Evolutionary conservation across 2,888 invertebrate species (phyloP).

Genomic region (Priocnemis perturbator): DNA sequence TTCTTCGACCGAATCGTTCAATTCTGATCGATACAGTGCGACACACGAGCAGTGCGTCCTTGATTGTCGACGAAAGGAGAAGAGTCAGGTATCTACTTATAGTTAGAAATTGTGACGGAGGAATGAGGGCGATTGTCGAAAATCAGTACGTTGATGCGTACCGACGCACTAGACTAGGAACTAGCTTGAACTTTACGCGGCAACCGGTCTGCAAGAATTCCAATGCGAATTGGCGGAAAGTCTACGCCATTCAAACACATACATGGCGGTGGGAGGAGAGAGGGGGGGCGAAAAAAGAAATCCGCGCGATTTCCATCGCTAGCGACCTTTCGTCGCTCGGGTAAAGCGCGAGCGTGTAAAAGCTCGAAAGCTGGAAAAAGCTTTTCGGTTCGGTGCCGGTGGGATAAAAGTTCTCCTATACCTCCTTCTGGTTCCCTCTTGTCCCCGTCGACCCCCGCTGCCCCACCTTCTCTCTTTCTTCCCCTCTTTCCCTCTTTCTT

Average conservation of each 20-base stretch:
- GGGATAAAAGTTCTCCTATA: conserved; percentile 67
- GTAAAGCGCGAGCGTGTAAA: conserved; percentile 59
- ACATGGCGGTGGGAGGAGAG: neutral
- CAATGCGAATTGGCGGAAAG: neutral
- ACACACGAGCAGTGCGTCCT: no score
- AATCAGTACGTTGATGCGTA: no score
- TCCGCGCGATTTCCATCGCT: conserved; percentile 53
- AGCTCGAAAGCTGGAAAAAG: conserved; percentile 65
- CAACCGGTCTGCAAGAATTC: neutral
- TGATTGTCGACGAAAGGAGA: no score
- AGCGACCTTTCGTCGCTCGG: conserved; percentile 41
- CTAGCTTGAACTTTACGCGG: no score
- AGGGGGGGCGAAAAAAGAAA: conserved; percentile 17
- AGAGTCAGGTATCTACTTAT: no score
- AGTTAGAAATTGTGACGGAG: no score
- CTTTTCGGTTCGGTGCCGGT: conserved; percentile 61
- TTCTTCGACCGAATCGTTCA: conserved; percentile 30
- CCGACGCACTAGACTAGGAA: no score
- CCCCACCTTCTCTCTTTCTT: conserved; percentile 1
- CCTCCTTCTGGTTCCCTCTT: conserved; percentile 39
- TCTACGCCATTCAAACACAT: neutral
- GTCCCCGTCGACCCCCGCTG: neutral
- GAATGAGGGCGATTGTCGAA: no score
- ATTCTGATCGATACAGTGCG: no score
- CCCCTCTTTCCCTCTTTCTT: conserved; percentile 22